Conservation (phyloP, 1,140 invertebrate species). For the Bactericera cockerelli region DNA sequence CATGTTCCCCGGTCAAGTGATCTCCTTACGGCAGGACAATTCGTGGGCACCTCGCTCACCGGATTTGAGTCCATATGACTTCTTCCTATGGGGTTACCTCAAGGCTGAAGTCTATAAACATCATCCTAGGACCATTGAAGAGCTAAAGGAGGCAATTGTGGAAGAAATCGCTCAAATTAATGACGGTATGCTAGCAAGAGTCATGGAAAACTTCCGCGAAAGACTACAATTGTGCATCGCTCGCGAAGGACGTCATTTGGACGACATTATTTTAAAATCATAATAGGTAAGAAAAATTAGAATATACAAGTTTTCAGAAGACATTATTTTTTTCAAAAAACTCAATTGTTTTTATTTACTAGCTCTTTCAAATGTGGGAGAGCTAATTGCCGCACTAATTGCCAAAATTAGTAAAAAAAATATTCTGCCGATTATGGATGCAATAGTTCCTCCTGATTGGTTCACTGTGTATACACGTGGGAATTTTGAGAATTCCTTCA, state of each 20-base stretch:
- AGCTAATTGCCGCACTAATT: background rate
- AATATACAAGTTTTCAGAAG: background rate
- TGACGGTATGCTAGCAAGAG: slow-evolving; percentile 13
- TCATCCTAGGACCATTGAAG: slow-evolving; percentile 13
- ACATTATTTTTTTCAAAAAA: background rate
- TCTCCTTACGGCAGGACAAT: slow-evolving; percentile 14
- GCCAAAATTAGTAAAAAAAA: no score
- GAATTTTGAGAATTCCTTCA: no score
- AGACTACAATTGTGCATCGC: background rate
- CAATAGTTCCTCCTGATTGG: no score
- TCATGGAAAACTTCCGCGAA: slow-evolving; percentile 2
- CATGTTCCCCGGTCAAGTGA: slow-evolving; percentile 12
- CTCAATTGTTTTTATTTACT: background rate
- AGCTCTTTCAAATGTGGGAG: background rate
- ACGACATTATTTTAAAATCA: slow-evolving; percentile 10
- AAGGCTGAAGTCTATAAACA: slow-evolving; percentile 20
- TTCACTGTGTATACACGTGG: no score
- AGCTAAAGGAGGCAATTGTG: slow-evolving; percentile 14
- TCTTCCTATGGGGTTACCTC: slow-evolving; percentile 23
- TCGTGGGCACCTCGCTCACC: slow-evolving; percentile 21
- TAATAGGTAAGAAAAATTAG: background rate
- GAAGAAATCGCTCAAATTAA: slow-evolving; percentile 5
- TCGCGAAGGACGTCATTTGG: background rate
- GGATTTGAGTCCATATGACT: slow-evolving; percentile 20
- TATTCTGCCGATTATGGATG: no score